Conservation (phyloP, 2,113 vertebrate species). For the Dicaeum eximium region DNA sequence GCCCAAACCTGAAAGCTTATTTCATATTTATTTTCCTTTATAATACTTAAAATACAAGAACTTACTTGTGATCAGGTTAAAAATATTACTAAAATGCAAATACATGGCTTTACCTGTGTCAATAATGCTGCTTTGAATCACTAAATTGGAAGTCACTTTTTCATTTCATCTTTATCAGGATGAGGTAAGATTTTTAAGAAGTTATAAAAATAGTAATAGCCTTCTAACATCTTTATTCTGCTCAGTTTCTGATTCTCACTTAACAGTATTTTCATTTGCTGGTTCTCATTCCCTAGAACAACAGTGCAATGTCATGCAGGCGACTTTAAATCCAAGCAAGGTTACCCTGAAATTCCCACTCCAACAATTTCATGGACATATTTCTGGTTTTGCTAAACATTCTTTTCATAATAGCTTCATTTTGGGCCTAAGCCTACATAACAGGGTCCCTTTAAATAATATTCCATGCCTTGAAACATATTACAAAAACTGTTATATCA, state of each 20-base stretch:
- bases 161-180: neutral
- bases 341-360: slow-evolving; percentile 56
- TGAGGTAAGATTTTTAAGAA: neutral
- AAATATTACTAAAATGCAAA: neutral
- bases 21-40: neutral
- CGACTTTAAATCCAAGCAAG: slow-evolving; percentile 40
- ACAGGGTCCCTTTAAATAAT: slow-evolving; percentile 56
- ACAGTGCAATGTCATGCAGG: slow-evolving; percentile 21
- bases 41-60: neutral
- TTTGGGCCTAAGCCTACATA: slow-evolving; percentile 40
- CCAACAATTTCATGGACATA: slow-evolving; percentile 48
- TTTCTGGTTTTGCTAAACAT: slow-evolving; percentile 56
- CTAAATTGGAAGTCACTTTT: neutral
- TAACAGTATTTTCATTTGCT: slow-evolving; percentile 36
- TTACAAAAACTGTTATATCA: slow-evolving; percentile 58
- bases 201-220: neutral
- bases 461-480: slow-evolving; percentile 54
- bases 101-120: neutral
- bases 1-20: neutral
- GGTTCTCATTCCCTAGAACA: slow-evolving; percentile 41
- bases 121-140: neutral
- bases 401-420: slow-evolving; percentile 52
- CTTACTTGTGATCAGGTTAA: neutral
- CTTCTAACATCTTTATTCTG: neutral
- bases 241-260: slow-evolving; percentile 23